Conservation (phyloP, 2,888 invertebrate genomes). For the Andrena chrysosceles region DNA sequence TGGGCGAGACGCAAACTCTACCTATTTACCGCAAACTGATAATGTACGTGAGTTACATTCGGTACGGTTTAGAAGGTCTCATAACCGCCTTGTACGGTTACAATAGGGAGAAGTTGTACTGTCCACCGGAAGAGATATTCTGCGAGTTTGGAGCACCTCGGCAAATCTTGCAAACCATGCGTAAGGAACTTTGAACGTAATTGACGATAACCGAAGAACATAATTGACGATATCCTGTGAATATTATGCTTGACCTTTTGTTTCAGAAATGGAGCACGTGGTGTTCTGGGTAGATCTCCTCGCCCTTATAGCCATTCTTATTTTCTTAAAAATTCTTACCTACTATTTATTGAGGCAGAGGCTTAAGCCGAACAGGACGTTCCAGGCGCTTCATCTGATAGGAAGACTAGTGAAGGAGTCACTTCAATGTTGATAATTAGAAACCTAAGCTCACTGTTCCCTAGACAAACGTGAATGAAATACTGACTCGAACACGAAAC, state of each 20-base stretch:
- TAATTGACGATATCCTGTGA: background rate
- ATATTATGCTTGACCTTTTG: background rate
- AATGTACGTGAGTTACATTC: conserved; percentile 93
- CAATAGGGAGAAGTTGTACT: conserved; percentile 90
- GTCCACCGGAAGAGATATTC: conserved; percentile 89
- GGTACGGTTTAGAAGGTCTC: conserved; percentile 93
- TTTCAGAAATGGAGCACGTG: conserved; percentile 88
- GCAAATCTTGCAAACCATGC: conserved; percentile 91
- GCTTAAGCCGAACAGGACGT: conserved; percentile 89
- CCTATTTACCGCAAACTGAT: conserved; percentile 91
- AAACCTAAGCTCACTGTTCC: background rate
- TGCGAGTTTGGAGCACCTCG: conserved; percentile 91
- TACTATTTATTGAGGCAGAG: conserved; percentile 91
- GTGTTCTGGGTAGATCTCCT: conserved; percentile 89
- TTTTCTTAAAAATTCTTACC: conserved; percentile 88
- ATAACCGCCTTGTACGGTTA: conserved; percentile 93
- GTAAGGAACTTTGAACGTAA: conserved; percentile 78
- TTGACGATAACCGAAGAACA: background rate
- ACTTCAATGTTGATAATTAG: conserved; percentile 79
- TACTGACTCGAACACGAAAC: background rate
- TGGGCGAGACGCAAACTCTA: conserved; percentile 90
- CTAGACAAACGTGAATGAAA: background rate
- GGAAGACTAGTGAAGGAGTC: conserved; percentile 89
- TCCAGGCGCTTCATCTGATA: conserved; percentile 90
- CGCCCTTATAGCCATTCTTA: conserved; percentile 87